A percentile compares a stretch with the other conserved stretches of the same genome.
phyloP scores from a whole-genome alignment of 2,797 vertebrate species.

The Garrulus glandarius region DNA sequence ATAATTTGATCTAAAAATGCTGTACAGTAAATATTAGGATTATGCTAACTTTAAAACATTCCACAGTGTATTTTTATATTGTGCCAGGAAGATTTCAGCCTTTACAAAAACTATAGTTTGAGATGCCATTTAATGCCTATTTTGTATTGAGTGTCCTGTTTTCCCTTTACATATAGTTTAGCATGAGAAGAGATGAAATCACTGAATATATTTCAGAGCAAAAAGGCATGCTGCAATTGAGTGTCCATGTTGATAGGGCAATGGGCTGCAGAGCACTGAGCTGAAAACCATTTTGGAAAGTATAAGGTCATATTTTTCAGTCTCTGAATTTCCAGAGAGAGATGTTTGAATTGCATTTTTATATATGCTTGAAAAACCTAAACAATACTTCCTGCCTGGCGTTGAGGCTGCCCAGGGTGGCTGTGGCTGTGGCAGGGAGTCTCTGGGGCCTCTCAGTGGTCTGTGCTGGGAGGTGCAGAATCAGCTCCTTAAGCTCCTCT shows the following conservation, averaged over 20 bases:
- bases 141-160: background rate
- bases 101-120: background rate
- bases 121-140: background rate
- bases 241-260: background rate
- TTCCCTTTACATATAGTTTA: background rate
- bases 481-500: background rate
- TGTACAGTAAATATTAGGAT: background rate
- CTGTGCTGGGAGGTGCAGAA: background rate
- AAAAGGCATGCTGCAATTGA: background rate
- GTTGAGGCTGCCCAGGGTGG: accelerated
- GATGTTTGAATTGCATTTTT: background rate
- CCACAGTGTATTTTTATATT: background rate
- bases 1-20: background rate
- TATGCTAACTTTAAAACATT: background rate
- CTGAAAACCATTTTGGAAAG: background rate
- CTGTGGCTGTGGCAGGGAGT: background rate
- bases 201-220: background rate
- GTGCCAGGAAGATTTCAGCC: background rate
- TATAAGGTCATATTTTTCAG: background rate
- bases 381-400: background rate
- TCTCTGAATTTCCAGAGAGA: background rate
- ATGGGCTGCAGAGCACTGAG: background rate
- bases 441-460: background rate
- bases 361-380: background rate
- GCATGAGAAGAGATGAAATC: background rate